Base-by-base conservation (phyloP, 2,113 vertebrate genomes). In the Zosterops pallidus region DNA sequence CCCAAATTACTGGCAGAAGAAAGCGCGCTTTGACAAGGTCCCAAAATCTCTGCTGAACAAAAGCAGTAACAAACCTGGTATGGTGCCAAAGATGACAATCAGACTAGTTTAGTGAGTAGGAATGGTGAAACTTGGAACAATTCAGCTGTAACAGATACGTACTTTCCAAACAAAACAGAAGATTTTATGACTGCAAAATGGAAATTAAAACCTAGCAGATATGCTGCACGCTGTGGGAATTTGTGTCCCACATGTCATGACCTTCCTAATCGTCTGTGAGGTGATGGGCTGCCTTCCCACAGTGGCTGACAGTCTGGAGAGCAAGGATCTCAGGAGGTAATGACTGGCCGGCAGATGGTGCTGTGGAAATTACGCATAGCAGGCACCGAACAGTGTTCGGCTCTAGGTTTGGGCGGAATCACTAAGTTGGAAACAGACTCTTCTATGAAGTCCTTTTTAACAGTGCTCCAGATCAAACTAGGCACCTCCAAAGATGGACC, bases 341-440 rank as follows among this genome's bases (percentile, higher is more conserved):
- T 21, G 60, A 31, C 28, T 49, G 39, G 74, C 95, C 67, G 31
- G 97, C 94, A 97, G 97, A 75, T 92, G n/a, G 76, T 75, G 42
- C 21, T 86, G 22, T 3, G 11, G 71, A 93, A 62, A 65, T 57
- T 6, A 5, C 1, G 0, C 15, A 4, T 19, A 9, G 19, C 74
- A 42, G 35, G 24, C 42, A 9, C 39, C 12, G 1, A 37, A 4
- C 15, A 24, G 19, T 6, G 24, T 21, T 72, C 5, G 0, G 29
- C 42, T 57, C 52, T 1, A 12, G 31, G 28, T 20, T 83, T 35
- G 21, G 3, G 1, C 5, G 1, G 42, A 42, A 62, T 18, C 57
- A 14, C 2, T 6, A 22, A 49, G 1, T 37, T 0, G 0, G 23
- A 31, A 71, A 57, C 26, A 47, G 41, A 65, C 18, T 71, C 29